These are phyloP conservation scores for Sebastes minor DNA, from an alignment of 2,797 vertebrate genomes.

Conservation along the genomic window DNA sequence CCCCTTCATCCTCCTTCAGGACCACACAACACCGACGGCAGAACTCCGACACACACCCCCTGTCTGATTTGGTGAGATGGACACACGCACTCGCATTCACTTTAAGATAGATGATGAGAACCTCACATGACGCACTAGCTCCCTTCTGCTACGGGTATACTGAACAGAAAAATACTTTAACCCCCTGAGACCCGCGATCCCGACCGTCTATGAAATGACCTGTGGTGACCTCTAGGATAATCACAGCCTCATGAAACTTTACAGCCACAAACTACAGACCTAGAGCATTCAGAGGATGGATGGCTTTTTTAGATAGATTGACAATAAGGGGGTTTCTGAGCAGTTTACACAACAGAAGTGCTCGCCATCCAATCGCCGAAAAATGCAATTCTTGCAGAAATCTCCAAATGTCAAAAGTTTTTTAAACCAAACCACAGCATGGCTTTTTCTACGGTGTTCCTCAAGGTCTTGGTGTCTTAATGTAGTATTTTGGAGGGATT, in stretches of 20 bases:
- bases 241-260: too few relatives aligned
- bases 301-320: rapidly evolving
- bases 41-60: constrained; percentile 76
- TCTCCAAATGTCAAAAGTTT: too few relatives aligned
- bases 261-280: too few relatives aligned
- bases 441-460: too few relatives aligned
- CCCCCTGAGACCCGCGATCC: not conserved
- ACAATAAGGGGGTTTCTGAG: too few relatives aligned
- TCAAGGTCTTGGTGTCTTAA: too few relatives aligned
- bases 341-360: rapidly evolving
- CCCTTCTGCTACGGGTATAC: not conserved
- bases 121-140: not conserved
- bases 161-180: not conserved
- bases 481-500: too few relatives aligned
- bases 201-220: rapidly evolving
- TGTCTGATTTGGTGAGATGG: constrained; percentile 83
- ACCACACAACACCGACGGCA: constrained; percentile 81
- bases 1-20: constrained; percentile 84
- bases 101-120: not conserved
- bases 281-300: too few relatives aligned
- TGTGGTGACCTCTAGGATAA: too few relatives aligned
- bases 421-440: too few relatives aligned
- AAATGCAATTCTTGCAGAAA: too few relatives aligned
- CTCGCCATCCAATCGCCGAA: too few relatives aligned
- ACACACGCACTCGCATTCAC: constrained; percentile 14